Percentiles rank a stretch among this genome's conserved stretches.
Evolutionary conservation across 2,113 vertebrate genomes (phyloP).

Genomic region (Sander vitreus): DNA sequence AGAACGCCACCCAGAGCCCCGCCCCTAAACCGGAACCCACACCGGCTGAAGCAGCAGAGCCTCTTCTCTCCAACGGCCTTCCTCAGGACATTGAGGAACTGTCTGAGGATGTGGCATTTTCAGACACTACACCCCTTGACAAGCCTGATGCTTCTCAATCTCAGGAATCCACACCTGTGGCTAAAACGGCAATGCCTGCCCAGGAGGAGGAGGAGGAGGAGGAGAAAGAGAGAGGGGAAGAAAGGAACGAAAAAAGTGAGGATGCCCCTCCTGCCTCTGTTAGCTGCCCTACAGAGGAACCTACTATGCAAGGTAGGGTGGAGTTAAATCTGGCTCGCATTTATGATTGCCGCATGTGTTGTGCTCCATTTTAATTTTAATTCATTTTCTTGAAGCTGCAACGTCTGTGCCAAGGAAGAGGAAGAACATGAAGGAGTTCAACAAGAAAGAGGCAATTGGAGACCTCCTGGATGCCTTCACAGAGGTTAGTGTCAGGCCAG

Average conservation of each 20-base stretch:
- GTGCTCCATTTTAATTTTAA: constrained; percentile 9
- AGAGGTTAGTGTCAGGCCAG: constrained; percentile 86
- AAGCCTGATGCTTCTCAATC: constrained; percentile 82
- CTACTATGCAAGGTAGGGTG: constrained; percentile 86
- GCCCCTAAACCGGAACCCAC: constrained; percentile 74
- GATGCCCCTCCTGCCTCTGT: constrained; percentile 68
- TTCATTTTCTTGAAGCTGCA: constrained; percentile 81
- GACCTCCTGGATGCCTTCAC: constrained; percentile 96
- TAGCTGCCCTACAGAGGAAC: constrained; percentile 83
- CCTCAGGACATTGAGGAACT: constrained; percentile 80
- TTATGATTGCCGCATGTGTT: not conserved
- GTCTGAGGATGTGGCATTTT: constrained; percentile 73
- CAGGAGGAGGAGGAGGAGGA: constrained; percentile 46
- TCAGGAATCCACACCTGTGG: constrained; percentile 67
- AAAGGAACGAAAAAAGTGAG: constrained; percentile 61
- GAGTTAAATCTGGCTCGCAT: not conserved
- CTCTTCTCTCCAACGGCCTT: constrained; percentile 86
- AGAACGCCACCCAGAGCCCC: constrained; percentile 1
- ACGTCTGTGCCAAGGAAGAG: constrained; percentile 94
- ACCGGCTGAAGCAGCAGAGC: constrained; percentile 81
- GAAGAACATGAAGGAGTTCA: constrained; percentile 93
- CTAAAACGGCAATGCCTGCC: constrained; percentile 45
- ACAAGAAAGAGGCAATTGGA: constrained; percentile 93
- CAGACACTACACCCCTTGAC: constrained; percentile 84
- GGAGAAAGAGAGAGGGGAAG: constrained; percentile 27